These are phyloP conservation scores for Syngnathus floridae DNA, from an alignment of 2,113 vertebrate species.

Conservation along the genomic window DNA sequence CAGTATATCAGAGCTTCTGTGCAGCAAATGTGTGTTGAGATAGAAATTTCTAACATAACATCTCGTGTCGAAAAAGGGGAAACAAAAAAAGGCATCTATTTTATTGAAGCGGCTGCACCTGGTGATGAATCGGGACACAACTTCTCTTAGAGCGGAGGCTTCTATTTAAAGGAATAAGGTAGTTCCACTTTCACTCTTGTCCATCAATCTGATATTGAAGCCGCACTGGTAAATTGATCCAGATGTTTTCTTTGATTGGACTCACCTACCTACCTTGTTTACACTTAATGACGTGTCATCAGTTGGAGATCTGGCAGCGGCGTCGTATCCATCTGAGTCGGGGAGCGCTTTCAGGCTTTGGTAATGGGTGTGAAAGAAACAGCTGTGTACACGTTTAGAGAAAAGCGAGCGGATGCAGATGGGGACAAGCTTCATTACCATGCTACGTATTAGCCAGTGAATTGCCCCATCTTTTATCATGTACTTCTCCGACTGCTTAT, in stretches of 20 bases:
- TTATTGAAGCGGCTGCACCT: slow-evolving; percentile 1
- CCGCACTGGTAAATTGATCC: slow-evolving; percentile 39
- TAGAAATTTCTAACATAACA: not conserved
- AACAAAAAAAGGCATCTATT: not conserved
- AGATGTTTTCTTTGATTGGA: slow-evolving; percentile 60
- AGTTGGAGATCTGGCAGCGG: slow-evolving; percentile 39
- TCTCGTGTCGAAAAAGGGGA: not conserved
- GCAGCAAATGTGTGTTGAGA: not conserved
- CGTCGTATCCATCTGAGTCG: slow-evolving; percentile 27
- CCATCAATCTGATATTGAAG: slow-evolving; percentile 25
- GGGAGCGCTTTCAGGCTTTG: slow-evolving; percentile 44
- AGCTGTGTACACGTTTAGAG: slow-evolving; percentile 31
- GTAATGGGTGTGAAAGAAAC: slow-evolving; percentile 37
- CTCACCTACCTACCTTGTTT: slow-evolving; percentile 48
- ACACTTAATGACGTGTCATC: slow-evolving; percentile 47
- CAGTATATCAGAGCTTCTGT: too few species aligned
- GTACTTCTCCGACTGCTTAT: slow-evolving; percentile 56
- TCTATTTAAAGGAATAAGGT: not conserved
- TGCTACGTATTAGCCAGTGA: slow-evolving; percentile 48
- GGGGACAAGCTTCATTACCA: slow-evolving; percentile 57
- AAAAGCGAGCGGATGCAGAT: slow-evolving; percentile 47
- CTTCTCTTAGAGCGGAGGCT: not conserved
- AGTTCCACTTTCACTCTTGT: not conserved
- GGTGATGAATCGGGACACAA: not conserved
- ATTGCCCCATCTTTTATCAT: slow-evolving; percentile 55